Evolutionary conservation across 2,888 invertebrate genomes (phyloP), one percentile per base, ranked within the genome.

Genomic region (Cheilosia vernalis): DNA sequence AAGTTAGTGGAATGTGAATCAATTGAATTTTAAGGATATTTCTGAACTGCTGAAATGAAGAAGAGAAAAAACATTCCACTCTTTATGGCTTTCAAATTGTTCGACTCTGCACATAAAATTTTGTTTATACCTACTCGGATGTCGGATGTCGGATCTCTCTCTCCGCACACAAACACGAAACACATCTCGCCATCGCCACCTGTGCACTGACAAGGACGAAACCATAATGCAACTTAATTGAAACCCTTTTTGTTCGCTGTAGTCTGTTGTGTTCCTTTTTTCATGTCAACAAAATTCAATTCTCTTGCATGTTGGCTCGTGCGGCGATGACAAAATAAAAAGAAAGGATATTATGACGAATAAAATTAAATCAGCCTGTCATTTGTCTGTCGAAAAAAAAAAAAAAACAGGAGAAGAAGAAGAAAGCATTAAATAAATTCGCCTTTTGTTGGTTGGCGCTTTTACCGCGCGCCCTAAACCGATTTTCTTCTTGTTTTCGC

Each of bases 321-420:
- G 60, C 42, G 56, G 64, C 64, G 78, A 70, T 63, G 78, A 64
- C 64, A 63, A 63, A 49, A 63, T 56, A 70, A 78, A 67, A 82
- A 72, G 63, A 76, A 76, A 81, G 81, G 76, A 85, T 76, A 49
- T 49, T 47, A 72, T 85, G 85, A 78, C 63, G 85, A 85, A 85
- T 85, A 85, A 85, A 85, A 85, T 85, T 85, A 85, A 85, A 85
- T 85, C 85, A 85, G 85, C 81, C 72, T 77, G 85, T 85, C 81
- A 85, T 85, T 85, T 85, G 85, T 81, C 67, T 76, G 85, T 74
- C 56, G 69, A 70, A 76, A 21, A 40, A 64, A 42, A 40, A 47
- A 81, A 27, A 27, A 27, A 27, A 27, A 6, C 4, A 27, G 6
- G 1, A 27, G 27, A 5, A 6, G 27, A 1, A 27, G 27, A 27